Conservation (phyloP, 2,888 invertebrate species). For the Octodonta nipae region DNA sequence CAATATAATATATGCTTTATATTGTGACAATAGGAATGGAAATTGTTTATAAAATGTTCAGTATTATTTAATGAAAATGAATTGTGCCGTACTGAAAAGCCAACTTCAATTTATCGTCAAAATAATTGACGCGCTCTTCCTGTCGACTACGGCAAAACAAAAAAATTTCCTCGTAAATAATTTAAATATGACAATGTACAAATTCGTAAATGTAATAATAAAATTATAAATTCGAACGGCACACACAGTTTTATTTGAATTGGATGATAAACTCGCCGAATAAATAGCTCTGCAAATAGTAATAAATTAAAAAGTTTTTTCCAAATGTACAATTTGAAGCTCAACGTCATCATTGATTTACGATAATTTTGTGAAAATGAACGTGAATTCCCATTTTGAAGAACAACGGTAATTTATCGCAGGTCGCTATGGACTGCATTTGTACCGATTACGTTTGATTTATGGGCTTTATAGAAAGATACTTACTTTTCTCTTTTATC, state of each 20-base stretch:
- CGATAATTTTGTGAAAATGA: conserved; percentile 36
- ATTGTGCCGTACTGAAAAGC: no score
- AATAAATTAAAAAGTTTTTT: conserved; percentile 30
- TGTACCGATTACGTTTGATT: conserved; percentile 28
- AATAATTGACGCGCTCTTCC: not conserved
- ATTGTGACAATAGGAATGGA: no score
- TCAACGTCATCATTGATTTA: conserved; percentile 34
- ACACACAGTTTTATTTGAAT: conserved; percentile 16
- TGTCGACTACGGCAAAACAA: not conserved
- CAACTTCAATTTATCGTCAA: not conserved
- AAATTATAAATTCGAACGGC: conserved; percentile 1
- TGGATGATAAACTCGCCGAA: conserved; percentile 26
- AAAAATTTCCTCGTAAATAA: conserved; percentile 1
- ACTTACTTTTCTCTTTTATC: conserved; percentile 26
- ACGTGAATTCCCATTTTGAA: conserved; percentile 35
- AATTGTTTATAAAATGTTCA: no score
- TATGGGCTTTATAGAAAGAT: conserved; percentile 23
- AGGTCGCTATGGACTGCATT: conserved; percentile 26
- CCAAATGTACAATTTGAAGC: conserved; percentile 32
- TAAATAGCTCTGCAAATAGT: conserved; percentile 27
- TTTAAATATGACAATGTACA: conserved; percentile 2
- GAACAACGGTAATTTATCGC: conserved; percentile 34
- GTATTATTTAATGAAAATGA: no score
- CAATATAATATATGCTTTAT: no score
- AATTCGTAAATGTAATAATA: conserved; percentile 3